A percentile compares a stretch with the other conserved stretches of the same genome.
phyloP scores from a whole-genome alignment of 2,888 invertebrate genomes.

The Synanthedon myopaeformis region DNA sequence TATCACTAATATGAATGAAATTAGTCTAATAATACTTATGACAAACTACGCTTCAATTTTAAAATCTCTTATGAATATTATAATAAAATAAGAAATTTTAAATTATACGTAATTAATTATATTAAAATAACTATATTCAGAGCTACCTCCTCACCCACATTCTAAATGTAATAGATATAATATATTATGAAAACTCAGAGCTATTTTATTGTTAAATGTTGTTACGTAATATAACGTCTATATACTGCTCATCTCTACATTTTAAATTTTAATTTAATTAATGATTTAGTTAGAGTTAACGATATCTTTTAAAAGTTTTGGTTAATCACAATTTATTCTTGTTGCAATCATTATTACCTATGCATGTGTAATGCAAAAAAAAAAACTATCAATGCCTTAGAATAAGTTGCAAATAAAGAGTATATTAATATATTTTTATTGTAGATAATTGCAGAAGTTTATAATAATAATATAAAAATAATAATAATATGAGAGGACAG shows the following conservation, averaged over 20 bases:
- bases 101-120: conserved; percentile 30
- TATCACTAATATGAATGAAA: conserved; percentile 5
- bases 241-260: too few species aligned
- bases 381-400: not conserved
- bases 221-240: not conserved
- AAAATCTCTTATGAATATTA: conserved; percentile 55
- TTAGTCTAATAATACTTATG: conserved; percentile 20
- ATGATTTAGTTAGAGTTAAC: too few species aligned
- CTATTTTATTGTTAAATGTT: not conserved
- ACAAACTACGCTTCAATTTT: conserved; percentile 45
- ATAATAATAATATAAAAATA: conserved; percentile 5
- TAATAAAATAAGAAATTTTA: conserved; percentile 27
- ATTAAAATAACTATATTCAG: conserved; percentile 15
- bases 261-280: too few species aligned
- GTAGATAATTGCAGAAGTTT: conserved; percentile 16
- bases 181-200: conserved; percentile 2
- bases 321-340: too few species aligned
- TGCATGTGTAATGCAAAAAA: not conserved
- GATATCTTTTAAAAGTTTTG: too few species aligned
- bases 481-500: conserved; percentile 3
- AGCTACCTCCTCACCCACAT: conserved; percentile 45
- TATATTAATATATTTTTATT: conserved; percentile 4
- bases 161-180: conserved; percentile 15
- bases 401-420: conserved; percentile 1
- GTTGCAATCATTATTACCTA: not conserved